Percentiles rank a stretch among this genome's conserved stretches.
Conservation (phyloP, 2,888 invertebrate species). For the Caenorhabditis sp. region DNA sequence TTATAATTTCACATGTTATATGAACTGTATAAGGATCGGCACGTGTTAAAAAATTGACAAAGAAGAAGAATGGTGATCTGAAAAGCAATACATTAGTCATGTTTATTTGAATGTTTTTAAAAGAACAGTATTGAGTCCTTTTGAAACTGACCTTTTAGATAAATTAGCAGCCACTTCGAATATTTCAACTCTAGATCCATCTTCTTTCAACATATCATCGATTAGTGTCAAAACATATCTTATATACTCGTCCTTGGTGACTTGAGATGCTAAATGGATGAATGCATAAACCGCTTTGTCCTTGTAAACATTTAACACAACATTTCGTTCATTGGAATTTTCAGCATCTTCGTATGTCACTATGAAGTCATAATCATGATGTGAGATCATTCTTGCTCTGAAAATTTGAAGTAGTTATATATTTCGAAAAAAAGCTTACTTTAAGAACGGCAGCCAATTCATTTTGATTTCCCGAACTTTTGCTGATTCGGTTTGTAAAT, state of each 20-base stretch:
- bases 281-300: slow-evolving; percentile 35
- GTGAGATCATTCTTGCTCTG: slow-evolving; percentile 16
- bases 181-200: slow-evolving; percentile 19
- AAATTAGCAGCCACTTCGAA: slow-evolving; percentile 29
- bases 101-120: no score
- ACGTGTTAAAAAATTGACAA: slow-evolving; percentile 24
- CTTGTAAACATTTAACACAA: slow-evolving; percentile 22
- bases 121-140: neutral
- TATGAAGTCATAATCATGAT: slow-evolving; percentile 35
- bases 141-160: slow-evolving; percentile 15
- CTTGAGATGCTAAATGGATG: slow-evolving; percentile 35
- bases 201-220: slow-evolving; percentile 33
- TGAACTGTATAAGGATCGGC: slow-evolving; percentile 30
- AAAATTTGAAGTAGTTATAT: neutral
- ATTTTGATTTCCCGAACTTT: slow-evolving; percentile 29
- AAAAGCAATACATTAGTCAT: neutral
- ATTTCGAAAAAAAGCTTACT: slow-evolving; percentile 3
- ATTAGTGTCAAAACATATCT: slow-evolving; percentile 28
- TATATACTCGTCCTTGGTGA: slow-evolving; percentile 34
- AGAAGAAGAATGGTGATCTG: slow-evolving; percentile 27
- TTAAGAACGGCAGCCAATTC: slow-evolving; percentile 28
- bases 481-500: slow-evolving; percentile 32
- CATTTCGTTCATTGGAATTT: slow-evolving; percentile 13
- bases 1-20: slow-evolving; percentile 20
- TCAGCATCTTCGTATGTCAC: slow-evolving; percentile 31